A percentile compares a stretch with the other conserved stretches of the same genome.
Evolutionary conservation across 92 coral and sea anemone genomes (phyloP).

Genomic region (Blastomussa wellsi): DNA sequence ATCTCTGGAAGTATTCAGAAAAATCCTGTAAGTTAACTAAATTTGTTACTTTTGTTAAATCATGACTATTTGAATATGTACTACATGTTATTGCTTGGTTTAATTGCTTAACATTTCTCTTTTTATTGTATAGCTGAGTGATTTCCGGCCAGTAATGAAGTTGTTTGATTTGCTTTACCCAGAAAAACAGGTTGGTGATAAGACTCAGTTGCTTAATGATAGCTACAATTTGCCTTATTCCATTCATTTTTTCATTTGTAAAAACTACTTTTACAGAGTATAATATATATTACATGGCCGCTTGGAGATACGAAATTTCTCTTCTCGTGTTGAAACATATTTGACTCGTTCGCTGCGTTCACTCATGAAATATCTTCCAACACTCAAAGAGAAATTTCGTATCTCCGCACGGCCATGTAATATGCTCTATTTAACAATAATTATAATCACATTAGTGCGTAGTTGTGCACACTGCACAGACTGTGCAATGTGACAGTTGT

Average conservation of each 20-base stretch:
- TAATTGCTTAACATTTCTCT: neutral
- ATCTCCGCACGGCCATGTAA: no score
- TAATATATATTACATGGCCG: no score
- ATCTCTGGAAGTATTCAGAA: constrained; percentile 91
- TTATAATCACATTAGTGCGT: no score
- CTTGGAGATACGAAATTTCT: no score
- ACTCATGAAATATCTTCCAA: no score
- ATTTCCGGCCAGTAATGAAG: constrained; percentile 87
- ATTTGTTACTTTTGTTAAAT: no score
- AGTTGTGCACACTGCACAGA: no score
- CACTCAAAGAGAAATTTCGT: no score
- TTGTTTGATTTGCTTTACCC: constrained; percentile 89
- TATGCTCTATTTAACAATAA: no score
- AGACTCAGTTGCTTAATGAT: neutral
- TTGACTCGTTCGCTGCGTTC: no score
- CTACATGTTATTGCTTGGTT: neutral
- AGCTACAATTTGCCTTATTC: neutral
- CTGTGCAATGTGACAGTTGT: no score
- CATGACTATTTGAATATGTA: neutral
- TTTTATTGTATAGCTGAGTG: constrained; percentile 72
- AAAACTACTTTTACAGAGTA: neutral
- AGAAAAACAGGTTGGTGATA: constrained; percentile 77
- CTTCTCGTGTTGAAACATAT: no score
- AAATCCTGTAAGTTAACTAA: constrained; percentile 67
- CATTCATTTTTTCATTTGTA: neutral